Conservation (phyloP, 2,113 vertebrate species). For the Dolichotis patagonum region DNA sequence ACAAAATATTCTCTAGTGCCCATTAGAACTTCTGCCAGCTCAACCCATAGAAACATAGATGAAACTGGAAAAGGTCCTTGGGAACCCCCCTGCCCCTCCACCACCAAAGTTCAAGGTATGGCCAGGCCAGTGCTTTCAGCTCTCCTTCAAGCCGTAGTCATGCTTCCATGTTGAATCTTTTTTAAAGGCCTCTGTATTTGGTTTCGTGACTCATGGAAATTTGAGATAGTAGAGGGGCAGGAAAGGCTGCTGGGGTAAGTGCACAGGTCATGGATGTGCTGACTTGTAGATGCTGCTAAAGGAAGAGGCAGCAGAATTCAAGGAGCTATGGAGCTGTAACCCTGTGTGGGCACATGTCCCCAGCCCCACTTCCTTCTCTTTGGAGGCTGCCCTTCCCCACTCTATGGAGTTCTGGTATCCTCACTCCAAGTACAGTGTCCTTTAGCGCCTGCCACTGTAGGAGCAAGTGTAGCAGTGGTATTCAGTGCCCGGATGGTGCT, state of each 20-base stretch:
- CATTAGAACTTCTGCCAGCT: constrained; percentile 14
- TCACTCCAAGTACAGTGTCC: neutral
- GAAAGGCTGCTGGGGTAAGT: neutral
- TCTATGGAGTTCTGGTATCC: neutral
- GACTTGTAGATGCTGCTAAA: neutral
- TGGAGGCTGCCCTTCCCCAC: neutral
- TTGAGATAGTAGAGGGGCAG: neutral
- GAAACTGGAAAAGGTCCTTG: neutral
- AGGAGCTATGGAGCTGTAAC: fast-evolving
- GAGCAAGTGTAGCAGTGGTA: neutral
- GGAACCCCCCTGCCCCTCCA: neutral
- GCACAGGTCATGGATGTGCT: neutral
- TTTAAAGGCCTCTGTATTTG: neutral
- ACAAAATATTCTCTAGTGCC: neutral
- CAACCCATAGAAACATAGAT: neutral
- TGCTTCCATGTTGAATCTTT: neutral
- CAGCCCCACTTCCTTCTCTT: no score
- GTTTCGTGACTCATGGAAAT: neutral
- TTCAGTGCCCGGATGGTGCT: neutral
- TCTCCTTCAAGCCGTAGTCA: neutral
- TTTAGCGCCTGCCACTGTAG: no score
- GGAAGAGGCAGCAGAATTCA: neutral
- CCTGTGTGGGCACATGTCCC: neutral
- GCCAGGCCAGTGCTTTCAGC: neutral
- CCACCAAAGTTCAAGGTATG: neutral